A percentile compares a stretch with the other conserved stretches of the same genome.
phyloP scores from a whole-genome alignment of 2,797 vertebrate species.

The Epinephelus coioides region DNA sequence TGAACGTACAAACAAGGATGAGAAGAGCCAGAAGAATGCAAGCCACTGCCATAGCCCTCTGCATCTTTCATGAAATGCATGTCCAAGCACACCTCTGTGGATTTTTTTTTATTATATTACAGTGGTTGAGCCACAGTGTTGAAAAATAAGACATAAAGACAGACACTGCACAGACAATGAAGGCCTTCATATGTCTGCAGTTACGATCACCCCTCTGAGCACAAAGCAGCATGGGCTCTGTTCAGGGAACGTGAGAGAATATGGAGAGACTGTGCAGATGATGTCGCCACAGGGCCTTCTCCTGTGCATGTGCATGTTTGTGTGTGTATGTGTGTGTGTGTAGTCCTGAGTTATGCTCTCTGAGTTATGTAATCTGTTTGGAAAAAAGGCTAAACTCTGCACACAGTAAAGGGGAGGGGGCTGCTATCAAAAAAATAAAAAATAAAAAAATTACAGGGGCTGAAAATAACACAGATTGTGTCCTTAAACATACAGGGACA shows the following conservation, averaged over 20 bases:
- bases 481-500: conserved; percentile 2
- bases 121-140: conserved; percentile 6
- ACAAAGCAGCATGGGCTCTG: conserved; percentile 62
- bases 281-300: conserved; percentile 68
- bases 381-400: conserved; percentile 55
- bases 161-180: conserved; percentile 8
- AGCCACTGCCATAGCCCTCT: neutral
- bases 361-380: conserved; percentile 73
- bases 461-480: conserved; percentile 54
- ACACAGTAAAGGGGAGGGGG: conserved; percentile 24
- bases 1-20: too few relatives aligned
- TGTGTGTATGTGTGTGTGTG: conserved; percentile 37
- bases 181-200: conserved; percentile 54
- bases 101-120: neutral
- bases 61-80: neutral
- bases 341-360: conserved; percentile 49
- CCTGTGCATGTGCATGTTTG: conserved; percentile 7
- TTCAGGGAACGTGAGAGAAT: conserved; percentile 55
- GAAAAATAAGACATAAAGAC: conserved; percentile 17
- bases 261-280: conserved; percentile 60
- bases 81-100: conserved; percentile 6
- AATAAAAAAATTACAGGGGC: conserved; percentile 33
- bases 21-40: neutral
- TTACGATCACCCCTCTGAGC: conserved; percentile 49
- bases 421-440: conserved; percentile 43